Evolutionary conservation across 2,797 vertebrate species (phyloP).

Genomic region (Podarcis siculus): DNA sequence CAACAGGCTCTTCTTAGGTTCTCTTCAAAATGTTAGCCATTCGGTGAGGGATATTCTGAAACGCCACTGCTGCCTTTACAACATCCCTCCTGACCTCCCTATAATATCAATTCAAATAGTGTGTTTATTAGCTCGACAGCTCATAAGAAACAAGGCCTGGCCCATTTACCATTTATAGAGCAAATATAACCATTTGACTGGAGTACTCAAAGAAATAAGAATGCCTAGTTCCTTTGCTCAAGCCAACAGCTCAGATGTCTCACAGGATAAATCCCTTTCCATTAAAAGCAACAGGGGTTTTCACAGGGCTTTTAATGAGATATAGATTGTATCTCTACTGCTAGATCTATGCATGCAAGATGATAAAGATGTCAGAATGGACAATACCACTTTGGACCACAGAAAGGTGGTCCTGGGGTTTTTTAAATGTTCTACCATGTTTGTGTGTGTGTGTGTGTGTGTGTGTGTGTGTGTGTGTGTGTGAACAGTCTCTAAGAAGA

Average conservation of each 20-base stretch:
- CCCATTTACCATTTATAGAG: constrained; percentile 55
- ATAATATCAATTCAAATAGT: constrained; percentile 29
- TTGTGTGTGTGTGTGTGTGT: too few relatives aligned
- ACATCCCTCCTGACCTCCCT: not conserved
- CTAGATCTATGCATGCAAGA: not conserved
- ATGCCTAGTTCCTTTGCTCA: constrained; percentile 17
- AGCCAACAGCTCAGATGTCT: not conserved
- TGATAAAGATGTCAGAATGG: not conserved
- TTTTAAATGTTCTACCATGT: not conserved
- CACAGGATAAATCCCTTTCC: not conserved
- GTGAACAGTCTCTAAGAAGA: not conserved
- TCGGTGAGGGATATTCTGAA: not conserved
- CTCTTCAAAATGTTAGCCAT: not conserved
- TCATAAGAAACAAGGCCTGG: constrained; percentile 42
- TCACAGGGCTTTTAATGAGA: not conserved
- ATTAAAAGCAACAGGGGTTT: not conserved
- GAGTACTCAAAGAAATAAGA: constrained; percentile 61
- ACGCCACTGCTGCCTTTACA: not conserved
- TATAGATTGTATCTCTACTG: not conserved
- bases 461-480: too few relatives aligned
- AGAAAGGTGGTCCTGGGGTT: not conserved
- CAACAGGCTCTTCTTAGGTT: too few relatives aligned
- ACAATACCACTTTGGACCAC: not conserved
- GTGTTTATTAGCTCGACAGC: constrained; percentile 46
- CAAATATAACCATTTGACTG: constrained; percentile 61